These are phyloP conservation scores for Paedocypris sp. DNA, from an alignment of 2,113 vertebrate species.

Conservation along the genomic window DNA sequence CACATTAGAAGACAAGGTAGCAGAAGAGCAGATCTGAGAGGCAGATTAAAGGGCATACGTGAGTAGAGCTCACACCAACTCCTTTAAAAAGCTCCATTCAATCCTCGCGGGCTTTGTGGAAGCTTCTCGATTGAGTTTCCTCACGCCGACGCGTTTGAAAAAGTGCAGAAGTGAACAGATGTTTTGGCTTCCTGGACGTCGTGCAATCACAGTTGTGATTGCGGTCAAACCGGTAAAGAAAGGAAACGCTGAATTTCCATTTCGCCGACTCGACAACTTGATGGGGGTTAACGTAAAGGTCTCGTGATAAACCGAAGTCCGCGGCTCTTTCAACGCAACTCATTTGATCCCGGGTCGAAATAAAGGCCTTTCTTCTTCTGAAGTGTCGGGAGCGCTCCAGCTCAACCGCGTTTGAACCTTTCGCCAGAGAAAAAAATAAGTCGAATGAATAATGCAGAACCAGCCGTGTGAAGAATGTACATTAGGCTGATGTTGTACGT, in stretches of 20 bases:
- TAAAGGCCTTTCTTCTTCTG: neutral
- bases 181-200: too few species aligned
- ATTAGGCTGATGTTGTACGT: too few species aligned
- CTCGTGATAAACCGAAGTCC: neutral
- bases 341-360: constrained; percentile 2
- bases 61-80: constrained; percentile 2
- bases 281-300: neutral
- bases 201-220: too few species aligned
- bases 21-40: too few species aligned
- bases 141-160: neutral
- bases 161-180: neutral
- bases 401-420: neutral
- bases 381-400: neutral
- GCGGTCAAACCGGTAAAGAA: neutral
- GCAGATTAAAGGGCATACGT: constrained; percentile 26
- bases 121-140: neutral
- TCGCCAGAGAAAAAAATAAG: too few species aligned
- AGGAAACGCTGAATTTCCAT: neutral
- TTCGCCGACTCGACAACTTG: neutral
- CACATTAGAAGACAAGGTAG: too few species aligned
- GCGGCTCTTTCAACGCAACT: neutral
- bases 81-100: neutral
- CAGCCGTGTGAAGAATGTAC: too few species aligned
- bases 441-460: too few species aligned
- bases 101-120: neutral